Conservation (phyloP, 2,797 vertebrate species). For the Telmatherina bonti region DNA sequence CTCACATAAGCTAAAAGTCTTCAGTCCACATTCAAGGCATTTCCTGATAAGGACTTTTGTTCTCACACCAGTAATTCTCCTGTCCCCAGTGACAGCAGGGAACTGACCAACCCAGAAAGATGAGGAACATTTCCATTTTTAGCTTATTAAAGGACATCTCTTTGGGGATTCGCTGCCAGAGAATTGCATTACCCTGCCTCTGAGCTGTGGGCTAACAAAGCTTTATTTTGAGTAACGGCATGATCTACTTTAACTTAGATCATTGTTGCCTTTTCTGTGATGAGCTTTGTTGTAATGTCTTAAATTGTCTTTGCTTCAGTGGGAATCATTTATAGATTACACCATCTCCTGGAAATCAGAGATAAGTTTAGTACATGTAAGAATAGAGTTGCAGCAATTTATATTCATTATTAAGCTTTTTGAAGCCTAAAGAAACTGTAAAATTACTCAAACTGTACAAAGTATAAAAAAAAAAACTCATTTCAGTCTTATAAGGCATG, state of each 20-base stretch:
- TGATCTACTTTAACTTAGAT: conserved; percentile 41
- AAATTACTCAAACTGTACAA: too few relatives aligned
- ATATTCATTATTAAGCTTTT: background rate
- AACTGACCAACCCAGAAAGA: conserved; percentile 69
- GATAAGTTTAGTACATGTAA: background rate
- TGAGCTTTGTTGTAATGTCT: background rate
- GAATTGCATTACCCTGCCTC: conserved; percentile 50
- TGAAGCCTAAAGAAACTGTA: background rate
- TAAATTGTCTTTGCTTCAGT: background rate
- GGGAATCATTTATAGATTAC: background rate
- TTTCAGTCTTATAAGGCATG: background rate
- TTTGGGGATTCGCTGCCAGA: conserved; percentile 58
- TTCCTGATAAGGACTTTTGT: conserved; percentile 75
- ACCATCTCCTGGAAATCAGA: background rate
- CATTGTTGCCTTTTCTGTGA: background rate
- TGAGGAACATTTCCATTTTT: conserved; percentile 80
- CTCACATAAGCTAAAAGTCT: too few relatives aligned
- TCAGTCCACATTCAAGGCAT: background rate
- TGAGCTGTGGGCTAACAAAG: conserved; percentile 23
- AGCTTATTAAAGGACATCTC: conserved; percentile 66
- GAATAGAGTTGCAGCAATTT: too few relatives aligned
- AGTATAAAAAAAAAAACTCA: background rate
- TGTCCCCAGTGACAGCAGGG: conserved; percentile 37
- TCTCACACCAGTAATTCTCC: conserved; percentile 70
- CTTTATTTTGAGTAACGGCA: conserved; percentile 58